Evolutionary conservation across 2,888 invertebrate species (phyloP).

Genomic region (Gasteruption jaculator): DNA sequence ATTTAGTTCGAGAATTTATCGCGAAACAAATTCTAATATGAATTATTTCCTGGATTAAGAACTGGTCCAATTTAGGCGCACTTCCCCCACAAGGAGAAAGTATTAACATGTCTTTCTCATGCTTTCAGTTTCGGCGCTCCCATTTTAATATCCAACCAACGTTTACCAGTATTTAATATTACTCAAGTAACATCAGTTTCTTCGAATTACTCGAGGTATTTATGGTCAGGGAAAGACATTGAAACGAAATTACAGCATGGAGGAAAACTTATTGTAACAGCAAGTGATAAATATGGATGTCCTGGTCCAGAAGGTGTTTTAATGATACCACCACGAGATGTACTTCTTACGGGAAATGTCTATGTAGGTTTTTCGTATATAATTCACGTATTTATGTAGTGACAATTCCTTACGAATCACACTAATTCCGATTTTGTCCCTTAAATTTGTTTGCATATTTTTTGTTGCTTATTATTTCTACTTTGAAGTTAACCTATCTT

Average conservation of each 20-base stretch:
- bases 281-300: constrained; percentile 33
- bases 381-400: too few species aligned
- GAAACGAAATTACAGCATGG: constrained; percentile 18
- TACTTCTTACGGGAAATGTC: constrained; percentile 4
- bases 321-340: constrained; percentile 10
- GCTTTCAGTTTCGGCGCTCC: constrained; percentile 37
- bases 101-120: too few species aligned
- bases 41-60: too few species aligned
- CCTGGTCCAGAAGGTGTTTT: constrained; percentile 29
- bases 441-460: too few species aligned
- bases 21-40: too few species aligned
- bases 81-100: too few species aligned
- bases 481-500: too few species aligned
- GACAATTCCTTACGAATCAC: too few species aligned
- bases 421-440: too few species aligned
- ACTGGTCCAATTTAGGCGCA: too few species aligned
- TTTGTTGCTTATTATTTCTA: too few species aligned
- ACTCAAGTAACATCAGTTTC: constrained; percentile 30
- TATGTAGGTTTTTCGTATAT: constrained; percentile 13
- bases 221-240: constrained; percentile 25
- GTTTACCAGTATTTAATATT: constrained; percentile 37
- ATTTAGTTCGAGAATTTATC: background rate
- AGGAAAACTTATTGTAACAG: constrained; percentile 33
- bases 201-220: constrained; percentile 23
- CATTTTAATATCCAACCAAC: constrained; percentile 35